These are phyloP conservation scores for Reinhardtius hippoglossoides DNA, from an alignment of 2,113 vertebrate species.

Conservation along the genomic window DNA sequence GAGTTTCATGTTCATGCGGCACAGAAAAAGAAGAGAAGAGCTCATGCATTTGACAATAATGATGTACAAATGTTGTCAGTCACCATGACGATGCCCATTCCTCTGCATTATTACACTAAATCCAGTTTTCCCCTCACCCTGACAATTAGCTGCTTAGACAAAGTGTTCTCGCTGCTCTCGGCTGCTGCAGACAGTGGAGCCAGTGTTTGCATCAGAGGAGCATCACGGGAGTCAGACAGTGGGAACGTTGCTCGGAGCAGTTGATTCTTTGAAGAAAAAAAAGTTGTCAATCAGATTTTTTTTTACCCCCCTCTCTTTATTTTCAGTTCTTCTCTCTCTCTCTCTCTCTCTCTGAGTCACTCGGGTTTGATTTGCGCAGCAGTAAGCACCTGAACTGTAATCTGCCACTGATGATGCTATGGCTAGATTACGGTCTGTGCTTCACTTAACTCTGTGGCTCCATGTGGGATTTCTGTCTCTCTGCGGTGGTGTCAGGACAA, in stretches of 20 bases:
- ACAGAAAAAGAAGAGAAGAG: neutral
- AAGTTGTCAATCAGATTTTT: conserved; percentile 27
- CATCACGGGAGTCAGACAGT: conserved; percentile 33
- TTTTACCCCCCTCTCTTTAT: conserved; percentile 8
- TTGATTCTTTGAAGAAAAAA: conserved; percentile 50
- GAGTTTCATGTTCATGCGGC: neutral
- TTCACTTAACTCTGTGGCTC: conserved; percentile 11
- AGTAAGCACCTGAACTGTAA: conserved; percentile 12
- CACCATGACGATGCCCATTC: neutral
- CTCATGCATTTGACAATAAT: neutral
- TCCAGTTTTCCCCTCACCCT: neutral
- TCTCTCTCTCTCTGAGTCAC: conserved; percentile 1
- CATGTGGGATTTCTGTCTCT: neutral
- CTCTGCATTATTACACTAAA: neutral
- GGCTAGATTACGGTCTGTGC: conserved; percentile 16
- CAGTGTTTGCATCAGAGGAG: conserved; percentile 32
- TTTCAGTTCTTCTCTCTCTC: neutral
- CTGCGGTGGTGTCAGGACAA: conserved; percentile 14
- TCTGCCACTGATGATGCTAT: conserved; percentile 19
- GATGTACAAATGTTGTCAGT: neutral
- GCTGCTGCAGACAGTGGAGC: conserved; percentile 30
- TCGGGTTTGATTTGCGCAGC: conserved; percentile 25
- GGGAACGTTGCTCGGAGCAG: conserved; percentile 33
- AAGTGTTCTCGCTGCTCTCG: conserved; percentile 27
- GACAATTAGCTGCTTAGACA: neutral